Evolutionary conservation across 2,888 invertebrate species (phyloP).

Genomic region (Salticus scenicus): DNA sequence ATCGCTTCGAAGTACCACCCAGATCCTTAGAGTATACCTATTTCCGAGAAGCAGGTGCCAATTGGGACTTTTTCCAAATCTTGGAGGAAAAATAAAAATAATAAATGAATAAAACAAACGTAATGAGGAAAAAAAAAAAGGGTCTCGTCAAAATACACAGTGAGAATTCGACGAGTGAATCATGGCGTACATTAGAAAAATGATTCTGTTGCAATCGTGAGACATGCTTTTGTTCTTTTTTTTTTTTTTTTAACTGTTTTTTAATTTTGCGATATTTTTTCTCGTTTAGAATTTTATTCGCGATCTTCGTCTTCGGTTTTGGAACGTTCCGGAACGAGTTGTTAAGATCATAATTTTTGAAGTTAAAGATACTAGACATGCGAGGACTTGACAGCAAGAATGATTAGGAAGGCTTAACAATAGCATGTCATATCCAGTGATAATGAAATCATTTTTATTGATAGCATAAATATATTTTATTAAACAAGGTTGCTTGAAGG

Average conservation of each 20-base stretch:
- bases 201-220: not conserved
- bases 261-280: not conserved
- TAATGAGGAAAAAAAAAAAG: not conserved
- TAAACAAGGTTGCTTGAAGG: too few species aligned
- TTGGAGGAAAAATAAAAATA: not conserved
- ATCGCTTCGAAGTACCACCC: constrained; percentile 2
- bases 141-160: not conserved
- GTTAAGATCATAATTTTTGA: not conserved
- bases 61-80: not conserved
- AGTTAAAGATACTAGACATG: not conserved
- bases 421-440: too few species aligned
- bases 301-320: too few species aligned
- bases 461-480: too few species aligned
- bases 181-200: not conserved
- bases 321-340: not conserved
- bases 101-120: not conserved
- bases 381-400: not conserved
- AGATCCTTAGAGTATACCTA: not conserved
- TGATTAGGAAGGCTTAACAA: not conserved
- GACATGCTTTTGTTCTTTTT: not conserved
- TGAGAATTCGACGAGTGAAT: constrained; percentile 6
- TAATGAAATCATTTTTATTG: too few species aligned
- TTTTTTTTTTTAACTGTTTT: not conserved
- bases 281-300: not conserved
- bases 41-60: constrained; percentile 2